Conservation (phyloP, 1,140 invertebrate species). For the Brachionus paranguensis region DNA sequence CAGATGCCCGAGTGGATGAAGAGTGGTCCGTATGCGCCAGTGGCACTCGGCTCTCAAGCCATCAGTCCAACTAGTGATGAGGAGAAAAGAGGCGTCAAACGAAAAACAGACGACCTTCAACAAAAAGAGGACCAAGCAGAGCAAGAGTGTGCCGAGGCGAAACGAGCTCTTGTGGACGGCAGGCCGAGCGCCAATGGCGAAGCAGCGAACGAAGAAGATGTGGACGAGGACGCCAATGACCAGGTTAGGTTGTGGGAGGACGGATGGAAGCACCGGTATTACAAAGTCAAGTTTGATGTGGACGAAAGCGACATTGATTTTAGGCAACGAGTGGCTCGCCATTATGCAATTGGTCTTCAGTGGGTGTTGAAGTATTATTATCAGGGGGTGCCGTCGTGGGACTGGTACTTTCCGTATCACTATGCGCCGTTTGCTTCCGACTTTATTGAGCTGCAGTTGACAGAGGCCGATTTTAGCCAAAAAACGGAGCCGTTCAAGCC, state of each 20-base stretch:
- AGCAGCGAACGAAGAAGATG: slow-evolving; percentile 50
- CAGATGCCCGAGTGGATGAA: slow-evolving; percentile 39
- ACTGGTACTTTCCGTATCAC: slow-evolving; percentile 99
- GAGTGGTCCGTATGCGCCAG: slow-evolving; percentile 26
- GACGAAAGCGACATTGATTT: slow-evolving; percentile 72
- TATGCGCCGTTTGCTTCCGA: slow-evolving; percentile 99
- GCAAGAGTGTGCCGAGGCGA: neutral
- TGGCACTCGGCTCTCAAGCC: neutral
- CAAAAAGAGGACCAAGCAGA: neutral
- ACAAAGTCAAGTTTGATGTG: slow-evolving; percentile 93
- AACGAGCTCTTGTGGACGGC: neutral
- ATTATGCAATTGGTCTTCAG: slow-evolving; percentile 89
- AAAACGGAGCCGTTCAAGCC: slow-evolving; percentile 86
- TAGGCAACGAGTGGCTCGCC: slow-evolving; percentile 75
- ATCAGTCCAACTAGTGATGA: neutral
- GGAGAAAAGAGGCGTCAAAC: neutral
- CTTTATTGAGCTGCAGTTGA: slow-evolving; percentile 73
- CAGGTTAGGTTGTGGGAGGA: slow-evolving; percentile 93
- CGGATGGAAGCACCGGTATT: slow-evolving; percentile 95
- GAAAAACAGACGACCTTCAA: neutral
- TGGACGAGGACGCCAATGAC: slow-evolving; percentile 71
- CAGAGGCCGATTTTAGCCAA: slow-evolving; percentile 79
- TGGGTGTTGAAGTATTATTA: slow-evolving; percentile 98
- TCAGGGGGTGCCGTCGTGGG: slow-evolving; percentile 96
- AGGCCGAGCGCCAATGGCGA: neutral